Evolutionary conservation across 2,797 vertebrate species (phyloP).

Genomic region (Halcyon leucocephala): DNA sequence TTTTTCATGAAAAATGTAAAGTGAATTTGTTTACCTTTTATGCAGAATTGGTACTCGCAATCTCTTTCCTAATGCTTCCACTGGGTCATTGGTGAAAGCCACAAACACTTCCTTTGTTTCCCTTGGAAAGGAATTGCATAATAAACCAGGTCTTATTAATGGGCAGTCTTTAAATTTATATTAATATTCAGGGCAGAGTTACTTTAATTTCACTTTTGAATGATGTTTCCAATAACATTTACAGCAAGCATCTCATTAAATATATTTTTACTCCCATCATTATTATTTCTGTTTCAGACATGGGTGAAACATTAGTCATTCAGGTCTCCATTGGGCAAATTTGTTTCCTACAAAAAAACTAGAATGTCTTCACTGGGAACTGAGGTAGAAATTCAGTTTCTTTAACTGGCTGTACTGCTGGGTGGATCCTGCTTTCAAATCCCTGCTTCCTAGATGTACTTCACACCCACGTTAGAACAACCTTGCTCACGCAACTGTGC

Average conservation of each 20-base stretch:
- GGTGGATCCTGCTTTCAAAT: not conserved
- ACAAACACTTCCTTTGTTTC: not conserved
- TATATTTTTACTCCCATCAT: not conserved
- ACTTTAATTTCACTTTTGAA: not conserved
- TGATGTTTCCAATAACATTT: not conserved
- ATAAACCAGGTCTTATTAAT: not conserved
- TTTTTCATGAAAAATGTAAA: not conserved
- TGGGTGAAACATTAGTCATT: not conserved
- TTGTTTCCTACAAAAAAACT: not conserved
- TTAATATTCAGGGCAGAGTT: not conserved
- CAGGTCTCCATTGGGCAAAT: not conserved
- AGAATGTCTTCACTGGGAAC: not conserved
- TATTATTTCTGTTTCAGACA: not conserved
- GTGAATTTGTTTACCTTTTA: not conserved
- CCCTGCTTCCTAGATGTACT: not conserved
- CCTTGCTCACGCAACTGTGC: not conserved
- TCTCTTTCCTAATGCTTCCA: not conserved
- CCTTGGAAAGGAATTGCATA: not conserved
- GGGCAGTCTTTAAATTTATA: not conserved
- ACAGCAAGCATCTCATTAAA: not conserved
- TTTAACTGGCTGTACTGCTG: not conserved
- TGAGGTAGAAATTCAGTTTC: not conserved
- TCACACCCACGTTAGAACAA: not conserved
- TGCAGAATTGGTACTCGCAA: accelerated
- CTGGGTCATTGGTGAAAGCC: not conserved